Evolutionary conservation across 1,140 invertebrate species (phyloP), one percentile per base, ranked within the genome.

Genomic region (Drosophila sturtevanti): DNA sequence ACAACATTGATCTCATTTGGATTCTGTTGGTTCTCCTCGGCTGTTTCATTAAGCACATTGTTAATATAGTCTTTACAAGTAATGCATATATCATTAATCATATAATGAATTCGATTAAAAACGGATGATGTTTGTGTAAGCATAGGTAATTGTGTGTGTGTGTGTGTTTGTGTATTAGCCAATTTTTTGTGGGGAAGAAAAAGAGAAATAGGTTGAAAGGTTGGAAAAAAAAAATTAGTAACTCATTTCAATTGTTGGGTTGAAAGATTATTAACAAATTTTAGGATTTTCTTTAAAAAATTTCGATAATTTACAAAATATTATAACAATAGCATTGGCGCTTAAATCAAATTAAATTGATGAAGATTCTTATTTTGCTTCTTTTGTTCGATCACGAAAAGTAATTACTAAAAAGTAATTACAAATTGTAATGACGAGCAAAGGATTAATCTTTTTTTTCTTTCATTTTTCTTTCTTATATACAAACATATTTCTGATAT

Each of bases 41-140:
- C 93, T 64, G 95, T 93, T 92, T 96, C 95, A 90, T 96, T 95
- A 63, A 97, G 93, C 51, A 96, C 95, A 90, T 96, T 95, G 86
- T 96, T 95, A 91, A 96, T 96, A 93, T 96, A 96, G 93, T 96
- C 96, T 96, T 93, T 67, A 63, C 41, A 61, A 71, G 71, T 35
- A 72, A 56, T 38, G 64, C 44, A 61, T 55, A 41, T 63, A 21
- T 18, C 7, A 55, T 38, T 37, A 24, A 24, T 4, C n/a, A 14
- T 14, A 41, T 16, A 41, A 18, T 55, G 37, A 48, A 56, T 60
- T 64, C 16, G 4, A 16, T 60, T 41, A 63, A 44, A 62, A 70
- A 62, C 55, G 12, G 51, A 61, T 63, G 61, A 58, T 35, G 21
- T 31, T 58, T 6, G 56, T 35, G 58, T 37, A 27, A 34, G 44